Evolutionary conservation across 2,888 invertebrate species (phyloP).

Genomic region (Drosophila austrosaltans): DNA sequence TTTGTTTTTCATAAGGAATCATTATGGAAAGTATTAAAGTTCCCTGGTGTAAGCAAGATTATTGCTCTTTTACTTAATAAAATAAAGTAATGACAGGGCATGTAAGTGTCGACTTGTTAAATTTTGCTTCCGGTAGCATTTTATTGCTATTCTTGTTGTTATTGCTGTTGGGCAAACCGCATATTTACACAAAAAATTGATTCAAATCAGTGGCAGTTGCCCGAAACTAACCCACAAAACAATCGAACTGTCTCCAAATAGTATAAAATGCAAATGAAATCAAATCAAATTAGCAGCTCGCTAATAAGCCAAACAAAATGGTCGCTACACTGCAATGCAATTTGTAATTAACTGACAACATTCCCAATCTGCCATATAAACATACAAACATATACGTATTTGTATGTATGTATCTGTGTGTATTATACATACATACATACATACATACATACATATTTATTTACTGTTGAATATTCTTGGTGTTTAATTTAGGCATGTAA

Average conservation of each 20-base stretch:
- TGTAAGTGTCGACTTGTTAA: neutral
- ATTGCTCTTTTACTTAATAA: neutral
- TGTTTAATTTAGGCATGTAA: constrained; percentile 56
- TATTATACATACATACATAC: neutral
- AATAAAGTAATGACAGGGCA: neutral
- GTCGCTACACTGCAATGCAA: constrained; percentile 55
- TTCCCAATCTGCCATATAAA: neutral
- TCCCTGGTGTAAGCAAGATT: too few species aligned
- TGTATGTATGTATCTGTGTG: neutral
- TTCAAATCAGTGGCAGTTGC: constrained; percentile 55
- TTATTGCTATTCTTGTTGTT: neutral
- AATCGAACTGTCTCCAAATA: constrained; percentile 35
- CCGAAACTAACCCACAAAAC: constrained; percentile 49
- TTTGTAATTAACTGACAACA: constrained; percentile 70
- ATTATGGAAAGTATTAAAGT: too few species aligned
- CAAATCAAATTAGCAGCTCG: constrained; percentile 52
- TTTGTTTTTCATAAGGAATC: neutral
- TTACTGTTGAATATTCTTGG: constrained; percentile 65
- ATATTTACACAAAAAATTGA: constrained; percentile 64
- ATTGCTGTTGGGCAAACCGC: constrained; percentile 10
- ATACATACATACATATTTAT: constrained; percentile 52
- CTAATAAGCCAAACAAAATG: constrained; percentile 73
- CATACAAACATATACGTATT: neutral
- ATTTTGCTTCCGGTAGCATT: neutral
- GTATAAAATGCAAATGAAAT: constrained; percentile 42